These are phyloP conservation scores for Mythimna impura DNA, from an alignment of 2,888 invertebrate genomes.

Conservation along the genomic window DNA sequence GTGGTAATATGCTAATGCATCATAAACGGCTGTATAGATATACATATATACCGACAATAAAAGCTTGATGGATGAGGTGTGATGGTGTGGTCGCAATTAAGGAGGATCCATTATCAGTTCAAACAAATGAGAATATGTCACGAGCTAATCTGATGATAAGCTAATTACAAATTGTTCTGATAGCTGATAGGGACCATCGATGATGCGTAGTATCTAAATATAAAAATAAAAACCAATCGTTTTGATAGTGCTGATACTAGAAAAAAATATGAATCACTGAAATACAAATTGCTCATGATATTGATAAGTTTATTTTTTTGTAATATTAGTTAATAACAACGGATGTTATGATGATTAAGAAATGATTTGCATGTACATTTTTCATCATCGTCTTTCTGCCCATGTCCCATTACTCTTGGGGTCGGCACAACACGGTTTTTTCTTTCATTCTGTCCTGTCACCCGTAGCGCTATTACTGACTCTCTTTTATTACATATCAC, in stretches of 20 bases:
- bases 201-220: background rate
- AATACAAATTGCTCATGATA: slow-evolving; percentile 15
- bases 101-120: background rate
- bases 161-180: slow-evolving; percentile 14
- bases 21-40: too few relatives aligned
- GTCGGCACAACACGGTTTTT: background rate
- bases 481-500: background rate
- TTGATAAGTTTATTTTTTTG: slow-evolving; percentile 5
- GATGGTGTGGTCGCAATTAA: background rate
- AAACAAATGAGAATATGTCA: slow-evolving; percentile 2
- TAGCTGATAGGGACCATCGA: slow-evolving; percentile 13
- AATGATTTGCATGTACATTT: background rate
- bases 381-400: background rate
- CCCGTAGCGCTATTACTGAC: background rate
- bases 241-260: background rate
- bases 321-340: background rate
- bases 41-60: too few relatives aligned
- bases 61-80: background rate
- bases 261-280: slow-evolving; percentile 21
- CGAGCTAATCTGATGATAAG: slow-evolving; percentile 5
- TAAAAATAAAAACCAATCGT: background rate
- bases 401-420: background rate
- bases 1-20: too few relatives aligned
- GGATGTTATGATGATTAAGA: slow-evolving; percentile 11
- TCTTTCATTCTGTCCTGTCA: background rate